These are phyloP conservation scores for Amphimallon solstitiale DNA, from an alignment of 2,888 invertebrate genomes.

Conservation along the genomic window DNA sequence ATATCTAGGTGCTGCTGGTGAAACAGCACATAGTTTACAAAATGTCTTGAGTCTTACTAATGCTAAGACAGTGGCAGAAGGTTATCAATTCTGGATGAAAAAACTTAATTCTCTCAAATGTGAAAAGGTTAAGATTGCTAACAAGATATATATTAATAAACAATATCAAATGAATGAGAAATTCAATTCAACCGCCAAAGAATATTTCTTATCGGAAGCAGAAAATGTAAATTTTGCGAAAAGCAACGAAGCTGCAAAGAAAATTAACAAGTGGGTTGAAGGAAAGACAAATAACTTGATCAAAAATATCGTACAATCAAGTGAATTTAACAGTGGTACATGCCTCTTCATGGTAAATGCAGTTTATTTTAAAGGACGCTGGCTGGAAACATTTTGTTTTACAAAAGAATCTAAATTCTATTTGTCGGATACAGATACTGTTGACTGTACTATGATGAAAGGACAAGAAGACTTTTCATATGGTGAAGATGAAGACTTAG, in stretches of 20 bases:
- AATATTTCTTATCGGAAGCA: conserved; percentile 72
- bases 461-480: too few species aligned
- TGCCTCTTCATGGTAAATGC: conserved; percentile 83
- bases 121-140: conserved; percentile 73
- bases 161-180: conserved; percentile 65
- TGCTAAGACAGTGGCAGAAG: conserved; percentile 47
- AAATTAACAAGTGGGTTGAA: conserved; percentile 85
- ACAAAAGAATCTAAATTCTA: too few species aligned
- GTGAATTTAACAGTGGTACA: conserved; percentile 67
- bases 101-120: conserved; percentile 57
- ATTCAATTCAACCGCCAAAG: conserved; percentile 69
- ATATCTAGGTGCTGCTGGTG: conserved; percentile 58
- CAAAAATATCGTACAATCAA: conserved; percentile 74
- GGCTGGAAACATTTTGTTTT: conserved; percentile 72
- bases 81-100: conserved; percentile 48
- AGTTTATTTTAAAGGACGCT: conserved; percentile 85
- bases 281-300: conserved; percentile 84
- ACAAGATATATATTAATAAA: conserved; percentile 72
- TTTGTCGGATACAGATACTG: too few species aligned
- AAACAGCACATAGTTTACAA: conserved; percentile 55
- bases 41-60: conserved; percentile 47
- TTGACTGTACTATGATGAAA: too few species aligned
- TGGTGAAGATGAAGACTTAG: too few species aligned
- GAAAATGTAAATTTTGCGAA: conserved; percentile 72
- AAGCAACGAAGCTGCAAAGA: conserved; percentile 63